phyloP scores from a whole-genome alignment of 2,797 vertebrate genomes.

The Lepus townsendii region DNA sequence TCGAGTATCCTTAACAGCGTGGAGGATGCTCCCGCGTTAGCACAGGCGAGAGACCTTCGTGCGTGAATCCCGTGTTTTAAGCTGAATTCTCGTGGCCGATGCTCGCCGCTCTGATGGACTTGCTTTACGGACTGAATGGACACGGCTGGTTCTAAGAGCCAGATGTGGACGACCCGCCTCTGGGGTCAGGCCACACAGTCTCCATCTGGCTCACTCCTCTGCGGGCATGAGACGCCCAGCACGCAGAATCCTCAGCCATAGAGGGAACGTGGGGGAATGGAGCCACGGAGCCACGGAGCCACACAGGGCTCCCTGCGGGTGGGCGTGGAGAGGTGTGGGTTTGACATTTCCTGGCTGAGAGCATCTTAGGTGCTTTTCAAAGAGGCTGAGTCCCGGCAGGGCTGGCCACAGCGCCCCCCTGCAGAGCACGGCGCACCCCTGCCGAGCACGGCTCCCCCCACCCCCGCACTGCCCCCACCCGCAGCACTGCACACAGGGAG shows the following conservation, averaged over 20 bases:
- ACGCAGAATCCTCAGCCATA: neutral
- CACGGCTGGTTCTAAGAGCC: neutral
- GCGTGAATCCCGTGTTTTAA: fast-evolving
- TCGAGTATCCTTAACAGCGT: too few relatives aligned
- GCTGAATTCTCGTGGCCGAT: neutral
- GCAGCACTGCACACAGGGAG: too few relatives aligned
- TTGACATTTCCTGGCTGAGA: neutral
- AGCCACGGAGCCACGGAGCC: too few relatives aligned
- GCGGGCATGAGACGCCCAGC: too few relatives aligned
- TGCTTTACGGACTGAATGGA: neutral
- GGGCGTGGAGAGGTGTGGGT: too few relatives aligned
- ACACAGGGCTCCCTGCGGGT: fast-evolving
- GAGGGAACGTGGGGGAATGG: neutral
- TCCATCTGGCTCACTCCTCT: neutral
- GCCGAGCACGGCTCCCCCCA: too few relatives aligned
- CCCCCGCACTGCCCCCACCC: too few relatives aligned
- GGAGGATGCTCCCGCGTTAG: too few relatives aligned
- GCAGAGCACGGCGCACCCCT: too few relatives aligned
- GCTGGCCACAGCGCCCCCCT: too few relatives aligned
- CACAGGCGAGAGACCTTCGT: neutral
- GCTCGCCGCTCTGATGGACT: neutral
- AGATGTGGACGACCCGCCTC: neutral
- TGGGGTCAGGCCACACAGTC: neutral
- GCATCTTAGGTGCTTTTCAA: fast-evolving
- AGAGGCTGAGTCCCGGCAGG: neutral